Evolutionary conservation across 2,888 invertebrate genomes (phyloP), one percentile per base, ranked within the genome.

Genomic region (Actias luna): DNA sequence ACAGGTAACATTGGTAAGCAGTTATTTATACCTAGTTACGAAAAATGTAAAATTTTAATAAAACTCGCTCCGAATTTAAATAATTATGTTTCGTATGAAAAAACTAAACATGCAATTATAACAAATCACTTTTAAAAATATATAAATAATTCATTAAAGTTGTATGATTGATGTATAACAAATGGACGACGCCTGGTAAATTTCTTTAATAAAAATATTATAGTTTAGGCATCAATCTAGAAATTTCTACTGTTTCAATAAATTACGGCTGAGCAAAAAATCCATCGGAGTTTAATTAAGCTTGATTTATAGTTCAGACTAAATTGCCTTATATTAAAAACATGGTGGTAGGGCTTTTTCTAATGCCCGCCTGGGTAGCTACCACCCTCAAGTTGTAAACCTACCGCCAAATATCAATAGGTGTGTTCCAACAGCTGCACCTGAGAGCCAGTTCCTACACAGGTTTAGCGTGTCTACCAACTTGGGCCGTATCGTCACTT

Each of bases 211-310:
- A 25, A 55, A 55, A 29, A n/a, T 29, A 29, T 55, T 55, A 29
- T 55, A 55, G 55, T 55, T 55, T 52, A 29, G n/a, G 29, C 55
- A 29, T 29, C 29, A 55, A 29, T 55, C 29, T 29, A 29, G 7
- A 55, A 55, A 55, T 29, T 55, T 12, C 25, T 12, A 25, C 25
- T 50, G 46, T 50, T 50, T 22, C 22, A 12, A 50, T 25, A 25
- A 50, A 50, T 50, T 50, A 50, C 3, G 46, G 10, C 10, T 22
- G 22, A 50, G 4, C 25, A 25, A 50, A 50, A 50, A 50, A 50
- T n/a, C 5, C 10, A 22, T 46, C 42, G 5, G 1, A 42, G n/a
- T n/a, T 16, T 42, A 16, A n/a, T 42, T 42, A 42, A 1, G 8
- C 18, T 10, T 50, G 46, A 50, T 50, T 50, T 50, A 50, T 50